phyloP scores from a whole-genome alignment of 1,140 invertebrate genomes.

The Heliconius hewitsoni region DNA sequence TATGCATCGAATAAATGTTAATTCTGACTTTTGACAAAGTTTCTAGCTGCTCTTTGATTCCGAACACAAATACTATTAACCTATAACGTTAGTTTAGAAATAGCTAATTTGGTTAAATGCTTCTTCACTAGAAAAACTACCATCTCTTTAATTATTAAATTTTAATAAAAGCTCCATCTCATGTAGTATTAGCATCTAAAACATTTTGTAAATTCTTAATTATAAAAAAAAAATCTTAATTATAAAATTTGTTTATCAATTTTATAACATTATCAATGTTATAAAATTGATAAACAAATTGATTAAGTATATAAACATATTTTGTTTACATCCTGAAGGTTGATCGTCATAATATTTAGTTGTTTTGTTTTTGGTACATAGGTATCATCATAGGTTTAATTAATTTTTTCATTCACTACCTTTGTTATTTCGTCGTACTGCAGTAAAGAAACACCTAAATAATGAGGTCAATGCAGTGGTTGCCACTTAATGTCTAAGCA shows the following conservation, averaged over 20 bases:
- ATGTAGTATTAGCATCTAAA: too few species aligned
- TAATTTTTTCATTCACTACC: constrained; percentile 5
- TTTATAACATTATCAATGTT: too few species aligned
- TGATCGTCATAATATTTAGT: background rate
- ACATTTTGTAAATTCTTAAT: too few species aligned
- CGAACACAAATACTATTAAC: background rate
- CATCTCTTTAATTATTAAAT: too few species aligned
- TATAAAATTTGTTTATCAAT: too few species aligned
- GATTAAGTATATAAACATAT: too few species aligned
- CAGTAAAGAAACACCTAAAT: constrained; percentile 71
- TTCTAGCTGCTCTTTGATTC: background rate
- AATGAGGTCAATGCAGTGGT: constrained; percentile 79
- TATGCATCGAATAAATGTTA: constrained; percentile 33
- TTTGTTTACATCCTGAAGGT: too few species aligned
- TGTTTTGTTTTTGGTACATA: background rate
- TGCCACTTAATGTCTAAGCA: constrained; percentile 78
- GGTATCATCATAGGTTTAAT: background rate
- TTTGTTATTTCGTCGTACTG: constrained; percentile 46
- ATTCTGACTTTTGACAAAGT: background rate
- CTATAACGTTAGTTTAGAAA: background rate
- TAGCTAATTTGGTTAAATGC: too few species aligned
- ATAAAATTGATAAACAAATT: too few species aligned
- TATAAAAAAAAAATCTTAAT: too few species aligned
- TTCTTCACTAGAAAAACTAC: too few species aligned
- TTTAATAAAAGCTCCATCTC: too few species aligned